phyloP scores from a whole-genome alignment of 2,888 invertebrate genomes.

The Tinea trinotella region DNA sequence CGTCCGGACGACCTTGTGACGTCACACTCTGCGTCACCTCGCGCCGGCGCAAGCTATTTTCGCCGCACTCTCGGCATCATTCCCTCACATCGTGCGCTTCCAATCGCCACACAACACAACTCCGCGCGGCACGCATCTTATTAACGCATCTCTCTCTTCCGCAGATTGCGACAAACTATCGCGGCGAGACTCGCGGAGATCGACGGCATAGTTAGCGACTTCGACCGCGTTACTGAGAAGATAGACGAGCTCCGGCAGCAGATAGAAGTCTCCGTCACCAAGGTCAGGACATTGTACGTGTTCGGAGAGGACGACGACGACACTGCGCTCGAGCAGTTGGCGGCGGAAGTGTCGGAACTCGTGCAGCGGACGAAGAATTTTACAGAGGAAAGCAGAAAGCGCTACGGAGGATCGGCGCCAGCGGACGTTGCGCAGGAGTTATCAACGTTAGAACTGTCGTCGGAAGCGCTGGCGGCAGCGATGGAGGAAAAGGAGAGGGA shows the following conservation, averaged over 20 bases:
- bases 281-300: slow-evolving; percentile 81
- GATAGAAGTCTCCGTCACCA: slow-evolving; percentile 76
- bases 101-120: slow-evolving; percentile 29
- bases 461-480: slow-evolving; percentile 82
- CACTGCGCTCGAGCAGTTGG: slow-evolving; percentile 72
- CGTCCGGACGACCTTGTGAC: slow-evolving; percentile 51
- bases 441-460: slow-evolving; percentile 84
- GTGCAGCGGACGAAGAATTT: slow-evolving; percentile 72
- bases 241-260: slow-evolving; percentile 79
- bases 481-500: slow-evolving; percentile 93
- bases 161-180: slow-evolving; percentile 85
- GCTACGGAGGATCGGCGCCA: slow-evolving; percentile 77
- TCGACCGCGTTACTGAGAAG: slow-evolving; percentile 80
- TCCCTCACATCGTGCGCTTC: slow-evolving; percentile 38
- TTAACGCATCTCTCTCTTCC: slow-evolving; percentile 36
- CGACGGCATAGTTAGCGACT: slow-evolving; percentile 81
- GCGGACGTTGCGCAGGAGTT: slow-evolving; percentile 86
- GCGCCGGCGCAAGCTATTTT: slow-evolving; percentile 46
- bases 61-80: slow-evolving; percentile 63
- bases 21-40: slow-evolving; percentile 50
- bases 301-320: slow-evolving; percentile 81
- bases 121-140: background rate
- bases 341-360: slow-evolving; percentile 69
- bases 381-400: slow-evolving; percentile 72
- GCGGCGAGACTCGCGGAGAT: slow-evolving; percentile 83